Conservation (phyloP, 2,888 invertebrate species). For the Oconnorella tubifera region DNA sequence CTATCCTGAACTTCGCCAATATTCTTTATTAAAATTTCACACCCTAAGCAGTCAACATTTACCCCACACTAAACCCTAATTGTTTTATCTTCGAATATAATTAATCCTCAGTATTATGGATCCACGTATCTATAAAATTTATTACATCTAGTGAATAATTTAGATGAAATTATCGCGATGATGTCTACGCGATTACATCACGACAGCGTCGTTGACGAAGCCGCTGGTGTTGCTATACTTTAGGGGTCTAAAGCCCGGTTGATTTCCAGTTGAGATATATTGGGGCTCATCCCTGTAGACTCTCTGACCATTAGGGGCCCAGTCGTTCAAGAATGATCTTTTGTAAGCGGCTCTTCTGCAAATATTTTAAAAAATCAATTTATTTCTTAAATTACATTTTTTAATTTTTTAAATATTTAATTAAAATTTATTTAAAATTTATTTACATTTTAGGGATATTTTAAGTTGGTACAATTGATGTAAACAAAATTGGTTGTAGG, state of each 20-base stretch:
- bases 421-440: not conserved
- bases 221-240: not conserved
- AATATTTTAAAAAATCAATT: not conserved
- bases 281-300: constrained; percentile 1
- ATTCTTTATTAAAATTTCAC: no score
- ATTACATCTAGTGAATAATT: no score
- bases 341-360: not conserved
- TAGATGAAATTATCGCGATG: no score
- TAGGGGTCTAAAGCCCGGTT: not conserved
- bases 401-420: not conserved
- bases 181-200: no score
- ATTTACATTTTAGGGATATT: no score
- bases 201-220: not conserved
- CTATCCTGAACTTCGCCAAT: no score
- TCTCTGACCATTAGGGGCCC: not conserved
- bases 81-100: no score
- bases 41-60: no score
- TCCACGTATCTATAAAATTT: no score
- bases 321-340: not conserved
- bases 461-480: not conserved
- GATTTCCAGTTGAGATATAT: not conserved
- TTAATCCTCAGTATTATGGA: no score
- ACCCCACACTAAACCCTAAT: no score
- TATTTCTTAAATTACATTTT: not conserved
- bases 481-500: not conserved